Percentiles rank a stretch among this genome's conserved stretches.
Conservation (phyloP, 1,140 invertebrate genomes). For the Papilio machaon region DNA sequence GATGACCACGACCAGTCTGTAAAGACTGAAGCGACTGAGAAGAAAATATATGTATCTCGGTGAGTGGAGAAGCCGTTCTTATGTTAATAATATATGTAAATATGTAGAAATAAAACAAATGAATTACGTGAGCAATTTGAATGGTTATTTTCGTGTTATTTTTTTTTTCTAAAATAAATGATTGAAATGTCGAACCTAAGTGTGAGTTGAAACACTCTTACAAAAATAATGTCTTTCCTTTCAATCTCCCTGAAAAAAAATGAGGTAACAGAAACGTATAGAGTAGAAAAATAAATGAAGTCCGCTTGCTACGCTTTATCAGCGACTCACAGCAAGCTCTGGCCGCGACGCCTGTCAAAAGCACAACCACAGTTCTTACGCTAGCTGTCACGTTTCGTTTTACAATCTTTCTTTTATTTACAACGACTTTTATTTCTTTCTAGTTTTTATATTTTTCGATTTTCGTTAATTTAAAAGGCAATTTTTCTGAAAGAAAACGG, state of each 20-base stretch:
- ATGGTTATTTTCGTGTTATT: neutral
- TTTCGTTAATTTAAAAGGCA: neutral
- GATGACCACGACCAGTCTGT: too few relatives aligned
- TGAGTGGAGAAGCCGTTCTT: neutral
- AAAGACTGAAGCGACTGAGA: too few relatives aligned
- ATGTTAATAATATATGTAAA: neutral
- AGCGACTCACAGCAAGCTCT: conserved; percentile 6
- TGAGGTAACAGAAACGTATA: neutral
- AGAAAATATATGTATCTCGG: too few relatives aligned
- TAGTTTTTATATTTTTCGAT: neutral
- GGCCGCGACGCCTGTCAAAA: conserved; percentile 40
- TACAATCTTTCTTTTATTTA: conserved; percentile 17
- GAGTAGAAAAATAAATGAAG: neutral
- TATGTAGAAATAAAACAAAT: neutral
- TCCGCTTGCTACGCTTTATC: neutral
- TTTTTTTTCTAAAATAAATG: neutral
- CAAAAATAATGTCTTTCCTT: neutral
- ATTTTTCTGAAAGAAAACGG: neutral
- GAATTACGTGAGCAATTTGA: neutral
- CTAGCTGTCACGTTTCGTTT: neutral
- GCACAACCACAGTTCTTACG: conserved; percentile 16
- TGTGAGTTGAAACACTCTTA: too few relatives aligned
- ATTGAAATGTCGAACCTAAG: neutral
- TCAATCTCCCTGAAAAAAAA: conserved; percentile 18
- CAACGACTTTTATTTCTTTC: neutral